phyloP scores from a whole-genome alignment of 2,888 invertebrate species.

The Drosophila subsilvestris region DNA sequence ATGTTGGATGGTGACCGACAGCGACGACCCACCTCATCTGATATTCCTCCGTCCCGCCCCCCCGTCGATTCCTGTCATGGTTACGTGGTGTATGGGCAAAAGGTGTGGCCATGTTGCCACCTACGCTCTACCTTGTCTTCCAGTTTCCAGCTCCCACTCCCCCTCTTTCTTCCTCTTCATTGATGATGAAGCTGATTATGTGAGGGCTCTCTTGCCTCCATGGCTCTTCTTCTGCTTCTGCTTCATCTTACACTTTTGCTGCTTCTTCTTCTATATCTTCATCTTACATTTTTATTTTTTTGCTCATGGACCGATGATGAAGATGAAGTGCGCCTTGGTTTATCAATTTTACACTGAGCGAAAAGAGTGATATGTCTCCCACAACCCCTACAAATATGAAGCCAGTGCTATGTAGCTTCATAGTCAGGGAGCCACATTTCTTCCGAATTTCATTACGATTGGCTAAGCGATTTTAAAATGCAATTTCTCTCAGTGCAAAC shows the following conservation, averaged over 20 bases:
- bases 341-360: conserved; percentile 66
- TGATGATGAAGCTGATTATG: conserved; percentile 72
- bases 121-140: conserved; percentile 7
- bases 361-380: neutral
- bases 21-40: neutral
- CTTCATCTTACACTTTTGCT: conserved; percentile 3
- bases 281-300: conserved; percentile 39
- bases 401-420: no score
- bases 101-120: conserved; percentile 45
- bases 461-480: no score
- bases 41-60: neutral
- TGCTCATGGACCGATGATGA: conserved; percentile 54
- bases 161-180: neutral
- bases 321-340: conserved; percentile 64
- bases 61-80: conserved; percentile 37
- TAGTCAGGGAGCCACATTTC: no score
- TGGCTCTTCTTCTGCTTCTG: neutral
- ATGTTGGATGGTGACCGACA: conserved; percentile 40
- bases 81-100: conserved; percentile 10
- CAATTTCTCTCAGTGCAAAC: conserved; percentile 16
- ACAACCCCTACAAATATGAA: neutral
- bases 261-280: neutral
- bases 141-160: neutral
- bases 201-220: conserved; percentile 20
- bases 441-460: neutral